Evolutionary conservation across 2,888 invertebrate species (phyloP).

Genomic region (Charanyca ferruginea): DNA sequence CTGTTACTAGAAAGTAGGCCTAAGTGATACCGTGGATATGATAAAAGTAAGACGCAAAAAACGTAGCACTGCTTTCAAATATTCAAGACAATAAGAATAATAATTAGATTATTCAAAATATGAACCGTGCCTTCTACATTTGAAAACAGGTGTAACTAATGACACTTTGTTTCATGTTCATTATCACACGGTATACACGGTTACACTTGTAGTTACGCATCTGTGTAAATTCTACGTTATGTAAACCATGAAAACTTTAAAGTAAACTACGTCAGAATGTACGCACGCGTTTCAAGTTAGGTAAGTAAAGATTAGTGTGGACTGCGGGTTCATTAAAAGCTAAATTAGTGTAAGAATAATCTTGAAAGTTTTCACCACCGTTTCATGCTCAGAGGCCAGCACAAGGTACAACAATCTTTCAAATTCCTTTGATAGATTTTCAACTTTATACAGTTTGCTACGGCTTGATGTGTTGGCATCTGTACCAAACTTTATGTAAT

Average conservation of each 20-base stretch:
- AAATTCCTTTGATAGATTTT: too few relatives aligned
- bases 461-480: too few relatives aligned
- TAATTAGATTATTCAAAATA: neutral
- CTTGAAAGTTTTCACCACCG: too few relatives aligned
- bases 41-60: too few relatives aligned
- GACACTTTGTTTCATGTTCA: neutral
- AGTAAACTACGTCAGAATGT: neutral
- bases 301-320: neutral
- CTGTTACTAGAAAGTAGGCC: neutral
- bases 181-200: constrained; percentile 1
- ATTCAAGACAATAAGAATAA: neutral
- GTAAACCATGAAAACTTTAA: neutral
- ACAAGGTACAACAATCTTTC: too few relatives aligned
- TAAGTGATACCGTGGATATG: too few relatives aligned
- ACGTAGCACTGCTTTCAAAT: too few relatives aligned
- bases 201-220: constrained; percentile 18
- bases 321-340: neutral
- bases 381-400: too few relatives aligned
- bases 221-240: constrained; percentile 31
- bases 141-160: neutral
- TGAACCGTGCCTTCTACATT: neutral
- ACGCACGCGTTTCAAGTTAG: neutral
- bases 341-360: too few relatives aligned
- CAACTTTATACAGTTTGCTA: too few relatives aligned
- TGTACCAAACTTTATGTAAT: too few relatives aligned